Evolutionary conservation across 53 echinoderm and acorn worm species (phyloP).

Genomic region (Mesocentrotus franciscanus): DNA sequence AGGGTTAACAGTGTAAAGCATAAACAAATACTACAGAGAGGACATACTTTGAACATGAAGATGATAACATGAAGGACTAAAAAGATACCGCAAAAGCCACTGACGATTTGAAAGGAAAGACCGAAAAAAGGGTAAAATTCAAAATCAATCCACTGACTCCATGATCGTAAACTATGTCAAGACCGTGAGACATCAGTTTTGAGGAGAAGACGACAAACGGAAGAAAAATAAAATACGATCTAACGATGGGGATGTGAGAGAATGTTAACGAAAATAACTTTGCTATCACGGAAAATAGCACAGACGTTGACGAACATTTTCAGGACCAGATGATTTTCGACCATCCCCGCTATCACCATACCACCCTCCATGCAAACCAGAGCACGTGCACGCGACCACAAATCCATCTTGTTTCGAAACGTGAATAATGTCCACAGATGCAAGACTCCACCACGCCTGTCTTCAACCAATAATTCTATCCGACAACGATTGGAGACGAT

Average conservation of each 20-base stretch:
- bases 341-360: background rate
- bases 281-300: background rate
- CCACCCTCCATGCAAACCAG: background rate
- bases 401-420: background rate
- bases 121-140: background rate
- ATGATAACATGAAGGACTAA: background rate
- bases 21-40: background rate
- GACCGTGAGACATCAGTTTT: background rate
- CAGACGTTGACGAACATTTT: background rate
- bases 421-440: constrained; percentile 32
- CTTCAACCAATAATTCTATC: background rate
- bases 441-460: background rate
- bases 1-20: background rate
- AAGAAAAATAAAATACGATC: background rate
- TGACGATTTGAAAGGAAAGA: background rate
- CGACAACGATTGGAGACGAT: background rate
- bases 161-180: background rate
- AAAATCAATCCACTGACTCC: background rate
- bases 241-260: background rate
- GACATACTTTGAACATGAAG: background rate
- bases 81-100: background rate
- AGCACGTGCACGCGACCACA: constrained; percentile 4
- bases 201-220: background rate
- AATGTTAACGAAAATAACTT: background rate
- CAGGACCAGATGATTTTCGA: background rate